A percentile compares a stretch with the other conserved stretches of the same genome.
These are phyloP conservation scores for Hydrozoanthus gracilis DNA, from an alignment of 92 coral and sea anemone species.

Conservation along the genomic window DNA sequence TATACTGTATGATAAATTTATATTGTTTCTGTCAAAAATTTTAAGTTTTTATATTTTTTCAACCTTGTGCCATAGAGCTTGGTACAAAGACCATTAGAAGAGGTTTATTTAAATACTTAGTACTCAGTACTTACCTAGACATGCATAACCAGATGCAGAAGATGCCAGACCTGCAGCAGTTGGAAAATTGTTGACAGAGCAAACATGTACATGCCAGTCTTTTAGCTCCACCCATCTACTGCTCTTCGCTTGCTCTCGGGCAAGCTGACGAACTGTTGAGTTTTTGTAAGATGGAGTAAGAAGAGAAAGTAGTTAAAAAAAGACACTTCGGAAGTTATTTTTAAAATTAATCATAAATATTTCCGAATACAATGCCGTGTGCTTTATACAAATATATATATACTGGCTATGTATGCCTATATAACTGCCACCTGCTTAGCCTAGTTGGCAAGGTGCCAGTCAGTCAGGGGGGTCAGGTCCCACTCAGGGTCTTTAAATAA, in stretches of 20 bases:
- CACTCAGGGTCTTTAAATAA: too few species aligned
- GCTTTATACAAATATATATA: too few species aligned
- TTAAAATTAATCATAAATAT: too few species aligned
- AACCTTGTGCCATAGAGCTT: slow-evolving; percentile 48
- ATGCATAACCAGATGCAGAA: slow-evolving; percentile 96
- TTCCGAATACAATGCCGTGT: too few species aligned
- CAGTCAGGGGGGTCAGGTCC: too few species aligned
- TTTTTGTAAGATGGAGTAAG: not conserved
- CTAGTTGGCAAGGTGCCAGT: too few species aligned
- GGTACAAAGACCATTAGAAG: not conserved
- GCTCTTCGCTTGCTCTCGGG: slow-evolving; percentile 45
- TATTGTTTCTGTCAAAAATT: too few species aligned
- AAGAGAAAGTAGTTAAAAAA: not conserved
- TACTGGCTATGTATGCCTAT: too few species aligned
- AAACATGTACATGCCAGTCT: slow-evolving; percentile 77
- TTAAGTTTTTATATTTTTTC: slow-evolving; percentile 39
- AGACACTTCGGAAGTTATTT: too few species aligned
- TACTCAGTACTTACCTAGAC: slow-evolving; percentile 70
- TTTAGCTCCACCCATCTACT: slow-evolving; percentile 61
- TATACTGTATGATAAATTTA: too few species aligned
- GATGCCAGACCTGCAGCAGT: slow-evolving; percentile 99
- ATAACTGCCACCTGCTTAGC: too few species aligned
- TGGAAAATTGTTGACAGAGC: slow-evolving; percentile 93
- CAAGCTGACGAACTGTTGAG: slow-evolving; percentile 62
- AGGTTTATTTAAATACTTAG: too few species aligned